phyloP scores from a whole-genome alignment of 2,888 invertebrate genomes.

The Psylliodes chrysocephalus region DNA sequence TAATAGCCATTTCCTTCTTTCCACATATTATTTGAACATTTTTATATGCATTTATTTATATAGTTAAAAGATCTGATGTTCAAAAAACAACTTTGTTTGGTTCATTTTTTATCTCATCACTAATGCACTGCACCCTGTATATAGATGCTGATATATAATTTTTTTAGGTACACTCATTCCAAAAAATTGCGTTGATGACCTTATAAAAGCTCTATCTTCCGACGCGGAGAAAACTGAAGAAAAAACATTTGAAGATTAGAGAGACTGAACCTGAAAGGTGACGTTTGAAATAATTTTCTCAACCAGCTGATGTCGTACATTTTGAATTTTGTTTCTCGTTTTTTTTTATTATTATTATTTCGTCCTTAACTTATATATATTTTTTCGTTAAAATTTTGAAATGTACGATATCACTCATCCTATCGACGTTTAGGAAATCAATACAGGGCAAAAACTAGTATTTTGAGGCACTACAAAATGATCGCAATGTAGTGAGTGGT shows the following conservation, averaged over 20 bases:
- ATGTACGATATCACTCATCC: conserved; percentile 22
- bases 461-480: conserved; percentile 49
- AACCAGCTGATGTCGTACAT: conserved; percentile 21
- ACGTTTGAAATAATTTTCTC: conserved; percentile 15
- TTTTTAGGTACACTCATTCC: conserved; percentile 84
- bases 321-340: conserved; percentile 17
- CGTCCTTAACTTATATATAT: conserved; percentile 7
- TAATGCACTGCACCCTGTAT: no score
- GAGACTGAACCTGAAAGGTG: conserved; percentile 44
- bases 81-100: no score
- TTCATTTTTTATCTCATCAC: no score
- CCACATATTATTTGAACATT: no score
- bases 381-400: conserved; percentile 14
- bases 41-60: no score
- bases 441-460: conserved; percentile 58
- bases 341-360: conserved; percentile 22
- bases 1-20: no score
- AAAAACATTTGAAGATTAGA: conserved; percentile 65
- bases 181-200: conserved; percentile 84
- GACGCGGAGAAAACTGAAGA: conserved; percentile 87
- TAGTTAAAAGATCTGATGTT: no score
- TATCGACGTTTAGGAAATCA: conserved; percentile 37
- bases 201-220: conserved; percentile 80
- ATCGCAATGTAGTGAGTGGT: conserved; percentile 39
- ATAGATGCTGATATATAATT: no score